Evolutionary conservation across 1,140 invertebrate species (phyloP), one percentile per base, ranked within the genome.

Genomic region (Eulimnadia texana): DNA sequence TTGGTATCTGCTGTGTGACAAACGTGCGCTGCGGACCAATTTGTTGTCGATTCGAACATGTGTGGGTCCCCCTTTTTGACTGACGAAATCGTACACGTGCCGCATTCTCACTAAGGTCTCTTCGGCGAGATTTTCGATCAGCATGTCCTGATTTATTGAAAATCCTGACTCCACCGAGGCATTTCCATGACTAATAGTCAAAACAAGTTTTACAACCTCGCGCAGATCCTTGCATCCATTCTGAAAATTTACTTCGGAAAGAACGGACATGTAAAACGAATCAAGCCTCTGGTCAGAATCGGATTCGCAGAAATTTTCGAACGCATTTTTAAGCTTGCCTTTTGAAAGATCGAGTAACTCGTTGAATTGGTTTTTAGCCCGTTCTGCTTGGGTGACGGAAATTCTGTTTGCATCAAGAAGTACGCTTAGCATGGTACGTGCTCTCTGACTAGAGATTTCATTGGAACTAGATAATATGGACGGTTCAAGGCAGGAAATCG

Each of bases 101-200:
- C 58, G n/a, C 42, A 29, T 6, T 23, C 19, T 20, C n/a, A 59
- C 33, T n/a, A 59, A 3, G 3, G 27, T 59, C 49, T 59, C 58
- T 20, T 1, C 20, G 23, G 42, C 29, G 16, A 59, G n/a, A 50
- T 59, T 59, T 59, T 59, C 58, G n/a, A 42, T 16, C 19, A 59
- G 58, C 28, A 59, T 19, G 3, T 59, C 42, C 23, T 59, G 19
- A 50, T 59, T 59, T 10, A 59, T 59, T 19, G 33, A 49, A 25
- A 49, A 59, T 9, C 33, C 58, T n/a, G 20, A 6, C 25, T 59
- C 58, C 1, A 59, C 33, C 28, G 23, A 23, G 24, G 33, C 33
- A 42, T 49, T 23, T n/a, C 58, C 20, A n/a, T 55, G 53, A 22
- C 23, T 24, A 47, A 59, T 20, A 23, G 23, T 59, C 27, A 49